Evolutionary conservation across 2,797 vertebrate genomes (phyloP), one percentile per base, ranked within the genome.

Genomic region (Betta splendens): DNA sequence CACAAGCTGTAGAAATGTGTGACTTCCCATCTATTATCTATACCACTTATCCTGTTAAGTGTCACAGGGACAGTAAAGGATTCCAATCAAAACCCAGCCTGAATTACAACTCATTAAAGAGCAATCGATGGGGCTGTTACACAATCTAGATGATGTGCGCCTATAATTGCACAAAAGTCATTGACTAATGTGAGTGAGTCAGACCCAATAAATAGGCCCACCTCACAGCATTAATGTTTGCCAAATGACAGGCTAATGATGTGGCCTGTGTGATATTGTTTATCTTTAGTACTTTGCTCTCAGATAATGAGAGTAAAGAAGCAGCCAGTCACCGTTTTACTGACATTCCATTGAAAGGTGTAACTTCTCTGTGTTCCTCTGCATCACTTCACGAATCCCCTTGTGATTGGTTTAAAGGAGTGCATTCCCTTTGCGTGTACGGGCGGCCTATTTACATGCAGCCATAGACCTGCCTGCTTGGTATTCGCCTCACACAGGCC

Each of bases 401-500:
- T 18, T 50, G 49, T 23, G 37, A 28, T 11, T 5, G 1, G 20
- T 7, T 63, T 25, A 33, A 26, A 39, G 18, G 49, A 54, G 56
- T 36, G 39, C 18, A 26, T 62, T 64, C 38, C 22, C 45, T 53
- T n/a, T 21, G 35, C 36, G 51, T 42, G 47, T 45, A 53, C 49
- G 63, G 69, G 69, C 35, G 43, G 54, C 29, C 57, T 56, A 51
- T 68, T 75, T 67, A 71, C 62, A 72, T 57, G 67, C 69, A 78
- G 61, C 76, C 66, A 46, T 42, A 52, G 65, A 72, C 40, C 60
- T 49, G 66, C 48, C 81, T 85, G 75, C 69, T 90, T 90, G 79
- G 75, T 83, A 89, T 89, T 89, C 87, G 73, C 50, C 78, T 79
- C 85, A 85, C 84, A 86, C 73, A 65, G 56, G 22, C 51, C 26